Evolutionary conservation across 2,797 vertebrate genomes (phyloP), one percentile per base, ranked within the genome.

Genomic region (Caiman crocodilus): DNA sequence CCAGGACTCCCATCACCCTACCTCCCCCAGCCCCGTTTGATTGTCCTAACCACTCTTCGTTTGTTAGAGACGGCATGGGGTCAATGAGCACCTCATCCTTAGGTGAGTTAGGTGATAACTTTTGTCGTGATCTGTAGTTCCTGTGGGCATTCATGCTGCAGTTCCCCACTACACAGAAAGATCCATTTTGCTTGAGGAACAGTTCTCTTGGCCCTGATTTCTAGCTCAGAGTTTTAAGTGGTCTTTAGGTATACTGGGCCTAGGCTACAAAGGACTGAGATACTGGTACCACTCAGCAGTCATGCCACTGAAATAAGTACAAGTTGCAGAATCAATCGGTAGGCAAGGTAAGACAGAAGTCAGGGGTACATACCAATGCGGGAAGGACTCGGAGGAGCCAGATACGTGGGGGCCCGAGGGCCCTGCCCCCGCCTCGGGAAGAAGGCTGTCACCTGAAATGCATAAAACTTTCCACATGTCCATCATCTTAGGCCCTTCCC

Each of bases 11-110:
- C n/a, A 7, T 30, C 32, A 14, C 42, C 8, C 25, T 7, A 7
- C 25, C 32, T 9, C 6, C 20, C 55, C 25, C 14, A 12, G 35
- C 35, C 35, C 28, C 50, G 20, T 26, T 13, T 20, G 42, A 9
- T 20, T 5, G 12, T 6, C n/a, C 8, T 23, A 11, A 3, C 8
- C 3, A 0, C 6, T 20, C 11, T 69, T 32, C 14, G 5, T 59
- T 89, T 79, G 20, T 14, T 4, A 65, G 9, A 42, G 94, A 84
- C 81, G 65, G 14, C 1, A 76, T 79, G 2, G 74, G 64, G 87
- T 85, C 10, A 0, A 32, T 79, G 35, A 2, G 7, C 85, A 82
- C 21, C 17, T 69, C 79, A 1, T 15, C 14, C 5, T 18, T 12
- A 42, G 10, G 3, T 25, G 15, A 32, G 8, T 3, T 78, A 28